Evolutionary conservation across 2,797 vertebrate species (phyloP).

Genomic region (Acomys russatus): DNA sequence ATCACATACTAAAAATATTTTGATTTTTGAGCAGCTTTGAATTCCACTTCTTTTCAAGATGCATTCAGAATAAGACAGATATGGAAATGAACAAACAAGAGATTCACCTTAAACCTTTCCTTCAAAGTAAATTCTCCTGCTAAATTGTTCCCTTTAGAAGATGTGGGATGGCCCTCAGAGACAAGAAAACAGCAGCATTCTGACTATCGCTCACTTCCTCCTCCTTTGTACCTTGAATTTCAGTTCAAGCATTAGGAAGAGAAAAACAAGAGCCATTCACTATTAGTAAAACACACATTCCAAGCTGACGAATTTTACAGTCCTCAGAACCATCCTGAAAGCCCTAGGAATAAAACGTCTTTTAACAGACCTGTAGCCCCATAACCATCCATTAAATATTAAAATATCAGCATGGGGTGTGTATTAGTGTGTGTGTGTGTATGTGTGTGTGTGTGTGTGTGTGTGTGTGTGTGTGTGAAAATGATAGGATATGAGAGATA

Average conservation of each 20-base stretch:
- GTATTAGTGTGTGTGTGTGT: neutral
- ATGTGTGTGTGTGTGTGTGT: neutral
- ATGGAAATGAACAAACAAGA: conserved; percentile 1
- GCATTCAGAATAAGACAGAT: conserved; percentile 7
- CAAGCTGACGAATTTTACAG: neutral
- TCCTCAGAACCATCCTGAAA: conserved; percentile 40
- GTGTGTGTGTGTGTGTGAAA: neutral
- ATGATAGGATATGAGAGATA: too few species aligned
- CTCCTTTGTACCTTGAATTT: conserved; percentile 26
- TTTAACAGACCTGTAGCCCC: neutral
- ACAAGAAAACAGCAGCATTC: neutral
- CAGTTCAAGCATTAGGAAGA: neutral
- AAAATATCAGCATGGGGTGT: neutral
- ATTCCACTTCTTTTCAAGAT: conserved; percentile 33
- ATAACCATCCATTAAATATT: neutral
- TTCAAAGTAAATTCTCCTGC: neutral
- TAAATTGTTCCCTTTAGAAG: neutral
- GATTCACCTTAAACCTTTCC: conserved; percentile 40
- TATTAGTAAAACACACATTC: neutral
- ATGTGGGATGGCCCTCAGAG: neutral
- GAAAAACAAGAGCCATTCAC: neutral
- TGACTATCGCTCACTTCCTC: neutral
- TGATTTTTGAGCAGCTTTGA: conserved; percentile 59
- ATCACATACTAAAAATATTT: conserved; percentile 55
- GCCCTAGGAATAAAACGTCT: neutral